Evolutionary conservation across 2,888 invertebrate species (phyloP).

Genomic region (Tetragnatha montana): DNA sequence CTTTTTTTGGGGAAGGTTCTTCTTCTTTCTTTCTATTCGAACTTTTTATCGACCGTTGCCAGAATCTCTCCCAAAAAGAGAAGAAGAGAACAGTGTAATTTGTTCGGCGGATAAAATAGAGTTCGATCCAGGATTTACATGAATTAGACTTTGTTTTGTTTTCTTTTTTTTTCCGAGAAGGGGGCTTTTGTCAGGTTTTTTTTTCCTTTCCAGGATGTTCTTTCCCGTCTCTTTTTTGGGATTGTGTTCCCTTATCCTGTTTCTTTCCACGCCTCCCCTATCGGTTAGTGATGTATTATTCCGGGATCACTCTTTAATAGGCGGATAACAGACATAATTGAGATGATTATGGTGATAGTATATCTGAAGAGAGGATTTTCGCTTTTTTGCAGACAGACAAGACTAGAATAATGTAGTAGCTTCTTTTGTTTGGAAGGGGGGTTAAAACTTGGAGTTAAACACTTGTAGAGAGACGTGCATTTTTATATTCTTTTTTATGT

Average conservation of each 20-base stretch:
- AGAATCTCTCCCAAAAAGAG: constrained; percentile 7
- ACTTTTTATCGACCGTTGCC: constrained; percentile 15
- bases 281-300: not conserved
- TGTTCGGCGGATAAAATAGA: constrained; percentile 55
- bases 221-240: not conserved
- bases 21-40: not conserved
- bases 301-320: not conserved
- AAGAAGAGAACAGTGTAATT: constrained; percentile 45
- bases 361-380: not conserved
- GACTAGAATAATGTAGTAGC: not conserved
- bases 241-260: not conserved
- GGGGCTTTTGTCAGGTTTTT: not conserved
- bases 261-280: not conserved
- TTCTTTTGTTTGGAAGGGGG: too few species aligned
- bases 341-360: not conserved
- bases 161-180: not conserved
- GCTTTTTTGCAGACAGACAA: not conserved
- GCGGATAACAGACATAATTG: not conserved
- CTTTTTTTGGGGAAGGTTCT: not conserved
- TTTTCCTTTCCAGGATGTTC: not conserved
- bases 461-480: too few species aligned
- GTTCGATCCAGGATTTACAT: constrained; percentile 61
- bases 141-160: constrained; percentile 48
- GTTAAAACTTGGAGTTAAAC: too few species aligned
- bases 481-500: too few species aligned